Evolutionary conservation across 2,113 vertebrate genomes (phyloP).

Genomic region (Trogon surrucura): DNA sequence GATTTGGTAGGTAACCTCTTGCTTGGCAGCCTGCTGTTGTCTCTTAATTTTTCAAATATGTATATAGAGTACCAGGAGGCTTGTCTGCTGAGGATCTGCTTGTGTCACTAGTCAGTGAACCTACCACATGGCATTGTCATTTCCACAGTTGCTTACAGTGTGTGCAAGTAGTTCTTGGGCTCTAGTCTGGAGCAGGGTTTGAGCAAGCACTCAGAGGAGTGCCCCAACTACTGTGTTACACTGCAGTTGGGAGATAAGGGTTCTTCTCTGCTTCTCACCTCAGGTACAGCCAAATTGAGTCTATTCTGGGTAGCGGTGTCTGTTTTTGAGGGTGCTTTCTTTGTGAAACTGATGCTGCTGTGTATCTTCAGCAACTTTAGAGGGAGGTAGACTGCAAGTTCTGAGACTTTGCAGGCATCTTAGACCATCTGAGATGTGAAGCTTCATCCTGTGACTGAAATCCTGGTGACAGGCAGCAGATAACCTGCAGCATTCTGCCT

Average conservation of each 20-base stretch:
- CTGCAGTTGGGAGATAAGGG: neutral
- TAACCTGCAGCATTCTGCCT: neutral
- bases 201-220: neutral
- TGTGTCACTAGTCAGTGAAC: neutral
- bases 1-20: neutral
- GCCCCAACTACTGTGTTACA: neutral
- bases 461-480: neutral
- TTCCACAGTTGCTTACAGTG: neutral
- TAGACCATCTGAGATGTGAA: neutral
- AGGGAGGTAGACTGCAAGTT: neutral
- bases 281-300: neutral
- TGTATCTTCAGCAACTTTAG: neutral
- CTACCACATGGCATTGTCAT: neutral
- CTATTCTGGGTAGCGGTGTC: neutral
- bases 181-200: neutral
- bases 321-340: neutral
- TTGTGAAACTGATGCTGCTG: neutral
- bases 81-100: neutral
- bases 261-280: neutral
- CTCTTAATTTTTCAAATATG: neutral
- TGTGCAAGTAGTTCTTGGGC: neutral
- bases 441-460: neutral
- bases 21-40: neutral
- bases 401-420: neutral
- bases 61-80: neutral